Evolutionary conservation across 2,113 vertebrate species (phyloP).

Genomic region (Scalopus aquaticus): DNA sequence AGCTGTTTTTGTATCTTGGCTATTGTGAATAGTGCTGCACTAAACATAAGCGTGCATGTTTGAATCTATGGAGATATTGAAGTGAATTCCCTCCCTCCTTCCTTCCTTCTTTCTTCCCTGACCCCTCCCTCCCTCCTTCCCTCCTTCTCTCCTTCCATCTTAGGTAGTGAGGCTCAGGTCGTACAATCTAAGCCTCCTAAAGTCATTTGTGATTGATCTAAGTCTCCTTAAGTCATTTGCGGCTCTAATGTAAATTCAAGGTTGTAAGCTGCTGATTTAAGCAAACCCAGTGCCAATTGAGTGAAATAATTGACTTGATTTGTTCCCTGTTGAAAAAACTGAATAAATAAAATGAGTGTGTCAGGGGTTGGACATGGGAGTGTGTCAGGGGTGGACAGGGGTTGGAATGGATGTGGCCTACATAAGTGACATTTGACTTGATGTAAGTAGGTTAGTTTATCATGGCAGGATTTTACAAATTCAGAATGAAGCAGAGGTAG

Average conservation of each 20-base stretch:
- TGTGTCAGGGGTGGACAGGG: no score
- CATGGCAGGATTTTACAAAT: background rate
- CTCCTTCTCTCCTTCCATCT: no score
- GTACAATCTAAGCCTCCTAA: background rate
- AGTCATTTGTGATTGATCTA: background rate
- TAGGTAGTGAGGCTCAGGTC: background rate
- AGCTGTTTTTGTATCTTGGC: no score
- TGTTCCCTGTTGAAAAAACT: background rate
- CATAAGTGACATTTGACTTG: background rate
- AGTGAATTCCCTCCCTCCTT: background rate
- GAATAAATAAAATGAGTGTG: background rate
- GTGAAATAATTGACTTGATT: background rate
- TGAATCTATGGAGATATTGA: background rate
- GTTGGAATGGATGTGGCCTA: background rate
- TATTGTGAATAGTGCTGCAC: no score
- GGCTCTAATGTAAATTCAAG: background rate
- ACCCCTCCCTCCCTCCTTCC: no score
- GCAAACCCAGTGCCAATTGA: background rate
- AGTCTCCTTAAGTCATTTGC: background rate
- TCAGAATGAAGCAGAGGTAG: background rate
- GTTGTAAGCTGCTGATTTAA: background rate
- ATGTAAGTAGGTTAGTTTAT: background rate
- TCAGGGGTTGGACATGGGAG: background rate
- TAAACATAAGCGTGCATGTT: no score
- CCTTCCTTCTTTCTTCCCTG: no score